Base-by-base conservation (phyloP, 2,888 invertebrate species). In the Melanostoma mellinum region DNA sequence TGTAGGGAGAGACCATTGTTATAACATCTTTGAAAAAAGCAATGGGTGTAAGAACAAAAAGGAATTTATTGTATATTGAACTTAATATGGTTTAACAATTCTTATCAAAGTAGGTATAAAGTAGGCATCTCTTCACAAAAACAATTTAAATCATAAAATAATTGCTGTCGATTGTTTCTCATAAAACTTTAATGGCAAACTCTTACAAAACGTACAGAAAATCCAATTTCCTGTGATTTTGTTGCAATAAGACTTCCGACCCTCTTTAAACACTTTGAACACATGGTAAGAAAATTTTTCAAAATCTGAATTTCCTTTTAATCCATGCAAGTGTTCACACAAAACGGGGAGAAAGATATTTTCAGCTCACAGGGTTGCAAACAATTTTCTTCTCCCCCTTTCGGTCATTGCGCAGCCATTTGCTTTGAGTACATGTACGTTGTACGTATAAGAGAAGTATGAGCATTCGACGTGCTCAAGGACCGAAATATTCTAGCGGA, bases 401-500 rank as follows among this genome's bases (percentile, higher is more conserved):
- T 68, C 44, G 65, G 46, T 56, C 79, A 67, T 33, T 6, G 63
- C 56, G 52, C 48, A 55, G 35, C 33, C 58, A 35, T 10, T 20
- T 36, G 53, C 20, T 40, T 32, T 63, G 50, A 61, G 32, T 52
- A 60, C 40, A 40, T 40, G 40, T 6, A 69, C 38, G 56, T 20
- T 20, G 20, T 20, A 20, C 20, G 56, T 56, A 6, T 8, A 9
- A 44, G 40, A 53, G 1, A 30, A 48, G 40, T 20, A 42, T 32
- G 46, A 55, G 40, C 30, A 35, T 56, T 53, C 46, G 71, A 65
- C 84, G 84, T 84, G 84, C 75, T 79, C 79, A 84, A 84, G 79
- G 60, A 79, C 71, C 61, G 75, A 56, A 75, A 79, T 61, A 73
- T 74, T 74, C 74, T 60, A 71, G 65, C 58, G 58, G 69, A 74